These are phyloP conservation scores for Scortum barcoo DNA, from an alignment of 2,113 vertebrate genomes.

Conservation along the genomic window DNA sequence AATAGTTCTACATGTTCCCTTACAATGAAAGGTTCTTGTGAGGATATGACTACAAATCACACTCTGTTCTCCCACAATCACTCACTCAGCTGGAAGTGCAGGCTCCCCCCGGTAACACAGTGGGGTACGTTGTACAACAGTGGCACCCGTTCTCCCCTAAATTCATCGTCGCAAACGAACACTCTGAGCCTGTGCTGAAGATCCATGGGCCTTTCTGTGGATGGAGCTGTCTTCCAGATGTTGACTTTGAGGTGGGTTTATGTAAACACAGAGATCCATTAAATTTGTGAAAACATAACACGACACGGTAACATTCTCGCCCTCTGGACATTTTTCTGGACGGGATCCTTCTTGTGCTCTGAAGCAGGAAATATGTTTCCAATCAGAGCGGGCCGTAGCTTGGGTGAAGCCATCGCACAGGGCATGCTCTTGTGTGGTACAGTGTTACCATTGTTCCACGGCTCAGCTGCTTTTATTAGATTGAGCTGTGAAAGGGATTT, in stretches of 20 bases:
- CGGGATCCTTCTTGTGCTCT: slow-evolving; percentile 27
- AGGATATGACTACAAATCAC: slow-evolving; percentile 30
- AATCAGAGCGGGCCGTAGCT: slow-evolving; percentile 41
- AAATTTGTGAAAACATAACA: slow-evolving; percentile 50
- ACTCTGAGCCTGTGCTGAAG: slow-evolving; percentile 87
- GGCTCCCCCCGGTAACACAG: slow-evolving; percentile 89
- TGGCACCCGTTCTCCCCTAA: slow-evolving; percentile 92
- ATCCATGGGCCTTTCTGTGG: slow-evolving; percentile 90
- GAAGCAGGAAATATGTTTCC: slow-evolving; percentile 60
- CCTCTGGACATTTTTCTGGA: slow-evolving; percentile 23
- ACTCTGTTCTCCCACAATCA: slow-evolving; percentile 19
- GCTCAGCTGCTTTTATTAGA: slow-evolving; percentile 71
- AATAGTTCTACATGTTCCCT: not conserved
- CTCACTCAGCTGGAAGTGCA: slow-evolving; percentile 90
- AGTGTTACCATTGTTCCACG: slow-evolving; percentile 68
- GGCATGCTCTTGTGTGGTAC: slow-evolving; percentile 56
- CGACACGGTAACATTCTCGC: slow-evolving; percentile 25
- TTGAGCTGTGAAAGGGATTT: slow-evolving; percentile 54
- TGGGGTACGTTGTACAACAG: slow-evolving; percentile 91
- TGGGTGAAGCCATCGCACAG: slow-evolving; percentile 46
- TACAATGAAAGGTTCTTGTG: not conserved
- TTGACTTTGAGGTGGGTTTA: slow-evolving; percentile 91
- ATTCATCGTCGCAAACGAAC: slow-evolving; percentile 90
- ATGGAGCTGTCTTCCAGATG: slow-evolving; percentile 90
- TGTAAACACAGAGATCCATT: slow-evolving; percentile 50